Evolutionary conservation across 2,888 invertebrate species (phyloP).

Genomic region (Parelbella ahira): DNA sequence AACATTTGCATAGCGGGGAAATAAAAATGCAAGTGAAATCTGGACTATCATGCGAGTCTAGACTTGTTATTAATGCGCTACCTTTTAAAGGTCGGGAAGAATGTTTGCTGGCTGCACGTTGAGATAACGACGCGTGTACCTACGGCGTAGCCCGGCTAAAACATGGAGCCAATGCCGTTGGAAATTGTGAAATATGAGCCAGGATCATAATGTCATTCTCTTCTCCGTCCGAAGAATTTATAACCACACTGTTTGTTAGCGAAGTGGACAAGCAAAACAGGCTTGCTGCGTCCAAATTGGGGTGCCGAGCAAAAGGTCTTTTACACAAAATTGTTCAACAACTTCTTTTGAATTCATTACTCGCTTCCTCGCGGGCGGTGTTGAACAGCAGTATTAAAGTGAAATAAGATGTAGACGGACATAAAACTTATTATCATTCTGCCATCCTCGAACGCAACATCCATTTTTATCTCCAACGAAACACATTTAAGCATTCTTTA

Average conservation of each 20-base stretch:
- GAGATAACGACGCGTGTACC: slow-evolving; percentile 32
- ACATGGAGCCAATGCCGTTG: slow-evolving; percentile 41
- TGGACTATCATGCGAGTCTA: slow-evolving; percentile 36
- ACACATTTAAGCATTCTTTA: slow-evolving; percentile 45
- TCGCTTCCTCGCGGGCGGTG: slow-evolving; percentile 11
- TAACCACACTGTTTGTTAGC: slow-evolving; percentile 49
- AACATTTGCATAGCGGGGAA: slow-evolving; percentile 28
- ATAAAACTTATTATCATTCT: slow-evolving; percentile 33
- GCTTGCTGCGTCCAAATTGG: slow-evolving; percentile 16
- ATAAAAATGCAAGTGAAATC: slow-evolving; percentile 30
- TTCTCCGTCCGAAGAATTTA: slow-evolving; percentile 56
- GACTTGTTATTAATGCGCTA: slow-evolving; percentile 47
- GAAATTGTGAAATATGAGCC: slow-evolving; percentile 67
- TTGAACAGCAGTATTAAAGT: slow-evolving; percentile 28
- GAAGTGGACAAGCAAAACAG: slow-evolving; percentile 41
- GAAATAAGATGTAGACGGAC: slow-evolving; percentile 29
- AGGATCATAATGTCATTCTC: slow-evolving; percentile 59
- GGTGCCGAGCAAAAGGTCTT: slow-evolving; percentile 9
- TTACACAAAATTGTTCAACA: slow-evolving; percentile 23
- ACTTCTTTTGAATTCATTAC: slow-evolving; percentile 9
- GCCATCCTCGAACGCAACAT: slow-evolving; percentile 33
- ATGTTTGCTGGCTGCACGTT: slow-evolving; percentile 27
- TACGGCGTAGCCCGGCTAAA: slow-evolving; percentile 38
- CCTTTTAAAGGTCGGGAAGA: slow-evolving; percentile 37
- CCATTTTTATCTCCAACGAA: slow-evolving; percentile 38